Percentiles rank a stretch among this genome's conserved stretches.
Conservation (phyloP, 2,797 vertebrate genomes). For the Cetoscarus ocellatus region DNA sequence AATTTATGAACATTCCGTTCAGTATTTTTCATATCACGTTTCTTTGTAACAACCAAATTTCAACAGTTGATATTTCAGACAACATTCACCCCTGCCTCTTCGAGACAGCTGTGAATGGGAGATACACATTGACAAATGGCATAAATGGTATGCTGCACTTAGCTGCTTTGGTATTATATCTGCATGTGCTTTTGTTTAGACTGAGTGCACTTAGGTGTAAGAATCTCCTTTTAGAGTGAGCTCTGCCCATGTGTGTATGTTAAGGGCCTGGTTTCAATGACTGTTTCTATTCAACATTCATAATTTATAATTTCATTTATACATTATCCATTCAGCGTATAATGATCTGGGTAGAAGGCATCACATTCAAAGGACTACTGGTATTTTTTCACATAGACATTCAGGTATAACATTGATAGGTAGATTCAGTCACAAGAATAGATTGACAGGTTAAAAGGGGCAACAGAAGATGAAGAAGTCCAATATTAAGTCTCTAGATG, state of each 20-base stretch:
- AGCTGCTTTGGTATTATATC: conserved; percentile 52
- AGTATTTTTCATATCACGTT: too few species aligned
- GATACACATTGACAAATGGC: conserved; percentile 28
- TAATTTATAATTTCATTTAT: conserved; percentile 63
- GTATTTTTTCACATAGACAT: conserved; percentile 52
- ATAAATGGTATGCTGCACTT: conserved; percentile 41
- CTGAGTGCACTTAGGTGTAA: conserved; percentile 63
- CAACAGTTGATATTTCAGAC: too few species aligned
- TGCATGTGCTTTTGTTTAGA: conserved; percentile 40
- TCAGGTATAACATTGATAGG: conserved; percentile 49
- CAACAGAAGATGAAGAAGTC: conserved; percentile 41
- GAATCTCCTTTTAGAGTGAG: conserved; percentile 65
- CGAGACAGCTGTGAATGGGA: conserved; percentile 16
- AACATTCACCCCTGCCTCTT: conserved; percentile 17
- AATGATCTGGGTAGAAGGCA: conserved; percentile 44
- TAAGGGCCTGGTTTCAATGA: conserved; percentile 56
- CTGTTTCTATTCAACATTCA: conserved; percentile 62
- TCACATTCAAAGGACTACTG: conserved; percentile 51
- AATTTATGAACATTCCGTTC: too few species aligned
- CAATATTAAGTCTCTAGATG: conserved; percentile 41
- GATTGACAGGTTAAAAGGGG: conserved; percentile 22
- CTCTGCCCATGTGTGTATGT: conserved; percentile 53
- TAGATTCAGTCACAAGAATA: conserved; percentile 38
- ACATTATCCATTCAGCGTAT: conserved; percentile 60
- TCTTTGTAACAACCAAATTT: too few species aligned